A percentile compares a stretch with the other conserved stretches of the same genome.
Conservation (phyloP, 2,888 invertebrate genomes). For the Dinocampus coccinellae region DNA sequence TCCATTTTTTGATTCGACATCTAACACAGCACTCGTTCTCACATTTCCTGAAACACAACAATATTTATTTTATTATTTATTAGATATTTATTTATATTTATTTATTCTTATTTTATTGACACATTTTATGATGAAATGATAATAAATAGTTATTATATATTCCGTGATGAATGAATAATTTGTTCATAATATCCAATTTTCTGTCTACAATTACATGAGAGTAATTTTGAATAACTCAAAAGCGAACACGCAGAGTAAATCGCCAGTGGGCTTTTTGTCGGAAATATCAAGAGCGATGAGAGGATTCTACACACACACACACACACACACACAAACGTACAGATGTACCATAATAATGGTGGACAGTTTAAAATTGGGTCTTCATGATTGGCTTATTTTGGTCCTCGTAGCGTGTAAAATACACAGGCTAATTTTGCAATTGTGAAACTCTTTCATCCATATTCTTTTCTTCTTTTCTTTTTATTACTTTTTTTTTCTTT, state of each 20-base stretch:
- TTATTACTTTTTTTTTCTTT: background rate
- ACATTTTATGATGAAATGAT: background rate
- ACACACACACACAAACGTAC: too few species aligned
- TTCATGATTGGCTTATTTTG: background rate
- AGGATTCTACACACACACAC: background rate
- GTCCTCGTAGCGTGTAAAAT: background rate
- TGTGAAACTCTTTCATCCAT: background rate
- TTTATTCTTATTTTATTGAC: background rate
- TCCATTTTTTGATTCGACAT: slow-evolving; percentile 87
- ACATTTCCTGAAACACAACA: slow-evolving; percentile 78
- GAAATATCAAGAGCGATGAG: slow-evolving; percentile 27
- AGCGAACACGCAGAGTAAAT: slow-evolving; percentile 34
- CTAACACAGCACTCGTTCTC: slow-evolving; percentile 85
- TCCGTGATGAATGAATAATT: background rate
- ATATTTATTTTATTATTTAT: background rate
- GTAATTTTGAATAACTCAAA: slow-evolving; percentile 27
- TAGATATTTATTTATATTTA: background rate
- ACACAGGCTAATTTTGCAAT: background rate
- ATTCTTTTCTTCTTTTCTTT: background rate
- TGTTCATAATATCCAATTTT: background rate
- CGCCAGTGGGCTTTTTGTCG: slow-evolving; percentile 16
- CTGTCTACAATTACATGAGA: slow-evolving; percentile 18
- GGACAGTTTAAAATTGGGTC: background rate
- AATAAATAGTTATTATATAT: background rate
- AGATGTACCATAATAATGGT: slow-evolving; percentile 13